Evolutionary conservation across 2,888 invertebrate genomes (phyloP).

Genomic region (Caenorhabditis afra): DNA sequence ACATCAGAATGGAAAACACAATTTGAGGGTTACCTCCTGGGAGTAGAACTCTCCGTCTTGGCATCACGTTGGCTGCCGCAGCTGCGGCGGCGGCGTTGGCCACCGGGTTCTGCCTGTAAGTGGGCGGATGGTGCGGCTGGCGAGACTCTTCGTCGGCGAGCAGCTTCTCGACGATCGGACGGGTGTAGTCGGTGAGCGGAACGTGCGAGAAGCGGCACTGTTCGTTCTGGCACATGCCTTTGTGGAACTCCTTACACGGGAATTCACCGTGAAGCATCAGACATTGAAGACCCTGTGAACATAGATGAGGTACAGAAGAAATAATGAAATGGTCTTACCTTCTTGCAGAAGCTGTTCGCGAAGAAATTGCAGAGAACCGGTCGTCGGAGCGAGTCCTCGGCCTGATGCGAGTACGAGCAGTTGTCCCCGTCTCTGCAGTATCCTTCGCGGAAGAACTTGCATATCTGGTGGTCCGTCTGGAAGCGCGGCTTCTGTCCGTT

Average conservation of each 20-base stretch:
- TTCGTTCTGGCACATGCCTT: constrained; percentile 75
- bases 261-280: constrained; percentile 79
- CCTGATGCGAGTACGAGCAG: constrained; percentile 79
- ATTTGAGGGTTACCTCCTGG: constrained; percentile 57
- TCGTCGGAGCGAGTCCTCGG: constrained; percentile 74
- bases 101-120: constrained; percentile 45
- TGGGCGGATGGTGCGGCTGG: constrained; percentile 25
- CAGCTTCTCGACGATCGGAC: constrained; percentile 74
- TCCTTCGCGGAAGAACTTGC: constrained; percentile 81
- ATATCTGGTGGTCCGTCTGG: constrained; percentile 73
- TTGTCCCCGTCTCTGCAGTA: constrained; percentile 80
- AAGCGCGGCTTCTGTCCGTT: constrained; percentile 53
- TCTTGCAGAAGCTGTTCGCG: constrained; percentile 79
- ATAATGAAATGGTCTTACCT: constrained; percentile 45
- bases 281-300: constrained; percentile 68
- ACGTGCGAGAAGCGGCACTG: constrained; percentile 78
- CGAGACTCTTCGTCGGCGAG: constrained; percentile 59
- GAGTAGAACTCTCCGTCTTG: constrained; percentile 72
- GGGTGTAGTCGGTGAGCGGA: constrained; percentile 78
- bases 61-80: constrained; percentile 38
- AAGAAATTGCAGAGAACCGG: constrained; percentile 80
- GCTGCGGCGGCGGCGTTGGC: constrained; percentile 49
- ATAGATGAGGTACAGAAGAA: neutral
- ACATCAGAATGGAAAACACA: too few species aligned
- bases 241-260: constrained; percentile 79